Conservation (phyloP, 1,140 invertebrate species). For the Pectinophora gossypiella region DNA sequence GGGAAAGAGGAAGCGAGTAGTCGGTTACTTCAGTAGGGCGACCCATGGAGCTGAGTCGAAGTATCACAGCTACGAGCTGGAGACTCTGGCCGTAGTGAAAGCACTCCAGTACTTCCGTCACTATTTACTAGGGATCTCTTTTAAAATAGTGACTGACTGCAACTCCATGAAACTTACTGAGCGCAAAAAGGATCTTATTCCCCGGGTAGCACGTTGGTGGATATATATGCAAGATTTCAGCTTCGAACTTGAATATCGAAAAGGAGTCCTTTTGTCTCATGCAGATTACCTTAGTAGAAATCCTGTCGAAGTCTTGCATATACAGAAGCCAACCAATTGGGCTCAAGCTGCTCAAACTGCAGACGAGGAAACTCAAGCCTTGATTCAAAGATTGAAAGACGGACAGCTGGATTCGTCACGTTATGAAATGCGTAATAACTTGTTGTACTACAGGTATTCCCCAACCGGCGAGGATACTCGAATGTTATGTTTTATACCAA, state of each 20-base stretch:
- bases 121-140: constrained; percentile 39
- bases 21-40: constrained; percentile 28
- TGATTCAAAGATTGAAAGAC: neutral
- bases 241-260: constrained; percentile 41
- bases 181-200: constrained; percentile 33
- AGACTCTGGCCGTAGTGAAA: constrained; percentile 32
- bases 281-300: constrained; percentile 39
- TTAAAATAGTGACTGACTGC: constrained; percentile 53
- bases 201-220: constrained; percentile 31
- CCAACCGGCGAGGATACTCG: neutral
- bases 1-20: constrained; percentile 25
- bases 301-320: neutral
- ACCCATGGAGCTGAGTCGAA: constrained; percentile 25
- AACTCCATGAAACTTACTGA: constrained; percentile 32
- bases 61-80: constrained; percentile 43
- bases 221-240: constrained; percentile 33
- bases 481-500: constrained; percentile 7
- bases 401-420: neutral
- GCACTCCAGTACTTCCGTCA: constrained; percentile 34
- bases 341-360: constrained; percentile 1
- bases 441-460: constrained; percentile 3
- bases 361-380: neutral
- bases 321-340: constrained; percentile 2
- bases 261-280: constrained; percentile 23
- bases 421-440: neutral